Base-by-base conservation (phyloP, 1,140 invertebrate species). In the Dufourea novaeangliae region DNA sequence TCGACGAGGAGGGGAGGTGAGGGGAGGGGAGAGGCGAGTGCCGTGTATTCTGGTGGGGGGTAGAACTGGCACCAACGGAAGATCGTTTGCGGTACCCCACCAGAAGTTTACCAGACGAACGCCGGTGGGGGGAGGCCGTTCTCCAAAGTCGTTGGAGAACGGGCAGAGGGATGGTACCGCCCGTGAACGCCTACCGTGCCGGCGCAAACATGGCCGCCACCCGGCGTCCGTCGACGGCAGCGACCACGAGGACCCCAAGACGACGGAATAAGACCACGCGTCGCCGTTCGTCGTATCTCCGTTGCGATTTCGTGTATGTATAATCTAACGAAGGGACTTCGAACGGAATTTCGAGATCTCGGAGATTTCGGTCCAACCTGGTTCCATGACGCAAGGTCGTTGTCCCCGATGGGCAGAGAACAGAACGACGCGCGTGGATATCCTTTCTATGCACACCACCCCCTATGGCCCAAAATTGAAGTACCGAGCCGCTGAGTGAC, bases 181-280 rank as follows among this genome's bases (percentile, higher is more conserved):
- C 78, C 85, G 89, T 88, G 90, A 85, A 91, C 91, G 92, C 92
- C 92, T 88, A 91, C 90, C 66, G 72, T 88, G 86, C 78, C 88
- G 90, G 92, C 91, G 92, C 91, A 92, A 92, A 91, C 90, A 92
- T 92, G 92, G 92, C 92, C 90, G 92, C 88, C 86, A 46, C 61
- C n/a, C 63, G 57, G 14, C 76, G 69, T 14, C 74, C 34, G 44
- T 11, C 64, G 71, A 37, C 78, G 64, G 44, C 39, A 34, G 11
- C 67, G 61, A 20, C 68, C 32, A 52, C 29, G 46, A 54, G 44
- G 44, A 25, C 57, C 25, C 25, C 76, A 37, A 37, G 27, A 32
- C 63, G 27, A 62, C 69, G 68, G 37, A 17, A 46, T 14, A 29
- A 22, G 37, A 74, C 20, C 25, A 10, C 34, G 14, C 34, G 17